Percentiles rank a stretch among this genome's conserved stretches.
Conservation (phyloP, 2,113 vertebrate genomes). For the Xenopus laevis region DNA sequence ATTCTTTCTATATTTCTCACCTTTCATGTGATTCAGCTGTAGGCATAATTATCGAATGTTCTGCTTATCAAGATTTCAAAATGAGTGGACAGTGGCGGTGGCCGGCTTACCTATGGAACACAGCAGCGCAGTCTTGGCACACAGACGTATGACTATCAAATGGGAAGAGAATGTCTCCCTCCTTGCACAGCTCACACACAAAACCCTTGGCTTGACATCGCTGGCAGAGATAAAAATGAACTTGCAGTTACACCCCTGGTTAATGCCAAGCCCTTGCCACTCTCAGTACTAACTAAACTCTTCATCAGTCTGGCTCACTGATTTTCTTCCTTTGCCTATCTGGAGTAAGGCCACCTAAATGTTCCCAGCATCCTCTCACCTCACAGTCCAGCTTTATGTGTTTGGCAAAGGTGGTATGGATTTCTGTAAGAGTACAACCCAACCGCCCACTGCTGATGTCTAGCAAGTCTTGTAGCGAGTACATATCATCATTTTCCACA, state of each 20-base stretch:
- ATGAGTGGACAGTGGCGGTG: too few species aligned
- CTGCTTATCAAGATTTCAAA: too few species aligned
- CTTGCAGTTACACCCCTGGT: background rate
- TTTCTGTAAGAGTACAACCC: slow-evolving; percentile 88
- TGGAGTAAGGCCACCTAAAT: too few species aligned
- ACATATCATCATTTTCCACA: slow-evolving; percentile 98
- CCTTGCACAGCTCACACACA: slow-evolving; percentile 95
- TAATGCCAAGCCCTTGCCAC: background rate
- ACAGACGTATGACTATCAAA: slow-evolving; percentile 97
- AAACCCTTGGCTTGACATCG: slow-evolving; percentile 96
- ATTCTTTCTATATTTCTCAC: too few species aligned
- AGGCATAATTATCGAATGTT: too few species aligned
- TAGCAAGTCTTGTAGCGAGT: slow-evolving; percentile 92
- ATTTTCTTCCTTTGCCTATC: background rate
- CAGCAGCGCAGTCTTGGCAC: slow-evolving; percentile 87
- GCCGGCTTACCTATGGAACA: slow-evolving; percentile 88
- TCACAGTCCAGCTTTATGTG: slow-evolving; percentile 98
- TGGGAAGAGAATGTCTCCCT: slow-evolving; percentile 93
- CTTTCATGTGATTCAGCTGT: too few species aligned
- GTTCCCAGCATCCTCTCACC: slow-evolving; percentile 61
- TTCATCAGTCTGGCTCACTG: background rate
- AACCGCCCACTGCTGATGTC: slow-evolving; percentile 85
- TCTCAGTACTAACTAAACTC: background rate
- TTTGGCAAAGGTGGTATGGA: slow-evolving; percentile 94
- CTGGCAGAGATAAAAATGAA: slow-evolving; percentile 53